Evolutionary conservation across 1,140 invertebrate genomes (phyloP).

Genomic region (Drosophila obscura): DNA sequence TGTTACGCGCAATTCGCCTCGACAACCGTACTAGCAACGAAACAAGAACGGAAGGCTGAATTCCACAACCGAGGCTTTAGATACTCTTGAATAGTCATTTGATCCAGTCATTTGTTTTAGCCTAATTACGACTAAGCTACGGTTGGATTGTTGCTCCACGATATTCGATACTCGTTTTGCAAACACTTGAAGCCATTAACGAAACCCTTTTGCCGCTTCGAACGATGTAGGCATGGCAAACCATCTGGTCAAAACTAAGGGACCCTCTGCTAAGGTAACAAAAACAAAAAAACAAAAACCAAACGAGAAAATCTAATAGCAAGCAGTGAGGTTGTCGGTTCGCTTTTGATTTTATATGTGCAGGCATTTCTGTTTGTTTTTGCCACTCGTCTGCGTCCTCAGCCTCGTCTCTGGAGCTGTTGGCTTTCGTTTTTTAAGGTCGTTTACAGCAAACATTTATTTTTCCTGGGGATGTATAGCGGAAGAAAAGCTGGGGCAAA

Average conservation of each 20-base stretch:
- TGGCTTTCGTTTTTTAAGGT: slow-evolving; percentile 75
- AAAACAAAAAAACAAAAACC: slow-evolving; percentile 8
- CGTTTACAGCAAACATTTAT: slow-evolving; percentile 79
- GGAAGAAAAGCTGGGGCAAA: not conserved
- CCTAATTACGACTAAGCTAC: too few species aligned
- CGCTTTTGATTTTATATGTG: slow-evolving; percentile 67
- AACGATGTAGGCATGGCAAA: too few species aligned
- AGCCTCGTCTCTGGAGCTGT: slow-evolving; percentile 20
- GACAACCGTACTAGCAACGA: slow-evolving; percentile 44
- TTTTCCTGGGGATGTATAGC: slow-evolving; percentile 13
- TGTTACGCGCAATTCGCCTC: slow-evolving; percentile 78
- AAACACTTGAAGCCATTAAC: too few species aligned
- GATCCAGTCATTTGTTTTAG: too few species aligned
- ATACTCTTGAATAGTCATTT: too few species aligned
- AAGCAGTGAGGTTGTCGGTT: slow-evolving; percentile 5
- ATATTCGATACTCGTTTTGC: too few species aligned
- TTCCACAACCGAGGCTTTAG: too few species aligned
- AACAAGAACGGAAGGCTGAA: slow-evolving; percentile 2
- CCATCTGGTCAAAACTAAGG: too few species aligned
- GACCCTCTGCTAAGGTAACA: not conserved
- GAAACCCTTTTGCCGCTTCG: too few species aligned
- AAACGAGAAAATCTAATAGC: slow-evolving; percentile 8
- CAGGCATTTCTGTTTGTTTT: slow-evolving; percentile 75
- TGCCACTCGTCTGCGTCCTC: slow-evolving; percentile 36
- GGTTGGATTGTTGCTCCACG: too few species aligned